These are phyloP conservation scores for Euura lappo DNA, from an alignment of 1,140 invertebrate genomes.

Conservation along the genomic window DNA sequence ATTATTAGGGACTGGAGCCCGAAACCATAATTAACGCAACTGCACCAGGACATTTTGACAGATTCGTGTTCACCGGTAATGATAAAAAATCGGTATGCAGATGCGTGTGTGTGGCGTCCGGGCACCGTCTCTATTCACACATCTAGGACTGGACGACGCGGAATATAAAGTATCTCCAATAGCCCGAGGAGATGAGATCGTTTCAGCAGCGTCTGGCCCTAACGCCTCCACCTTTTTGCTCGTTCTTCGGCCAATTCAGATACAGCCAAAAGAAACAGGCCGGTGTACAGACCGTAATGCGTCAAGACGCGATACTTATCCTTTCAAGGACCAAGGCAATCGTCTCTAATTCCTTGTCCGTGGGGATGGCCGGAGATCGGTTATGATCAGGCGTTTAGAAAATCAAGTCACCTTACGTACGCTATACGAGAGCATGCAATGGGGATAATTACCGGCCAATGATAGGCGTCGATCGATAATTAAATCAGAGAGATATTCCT, in stretches of 20 bases:
- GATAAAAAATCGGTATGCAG: conserved; percentile 44
- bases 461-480: conserved; percentile 54
- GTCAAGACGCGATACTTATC: too few species aligned
- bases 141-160: neutral
- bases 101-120: neutral
- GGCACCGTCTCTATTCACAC: neutral
- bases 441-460: conserved; percentile 15
- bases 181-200: neutral
- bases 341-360: too few species aligned
- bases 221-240: neutral
- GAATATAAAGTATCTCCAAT: neutral
- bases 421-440: neutral
- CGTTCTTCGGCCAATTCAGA: too few species aligned
- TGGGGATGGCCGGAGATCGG: too few species aligned
- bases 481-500: conserved; percentile 60
- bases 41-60: conserved; percentile 58
- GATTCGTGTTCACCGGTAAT: conserved; percentile 57
- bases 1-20: conserved; percentile 51
- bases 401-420: too few species aligned
- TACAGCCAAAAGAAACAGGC: too few species aligned
- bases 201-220: neutral
- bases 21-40: conserved; percentile 58
- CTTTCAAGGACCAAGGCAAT: too few species aligned
- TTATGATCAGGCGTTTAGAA: too few species aligned
- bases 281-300: too few species aligned